phyloP scores from a whole-genome alignment of 1,140 invertebrate genomes.

The Microvelia longipes region DNA sequence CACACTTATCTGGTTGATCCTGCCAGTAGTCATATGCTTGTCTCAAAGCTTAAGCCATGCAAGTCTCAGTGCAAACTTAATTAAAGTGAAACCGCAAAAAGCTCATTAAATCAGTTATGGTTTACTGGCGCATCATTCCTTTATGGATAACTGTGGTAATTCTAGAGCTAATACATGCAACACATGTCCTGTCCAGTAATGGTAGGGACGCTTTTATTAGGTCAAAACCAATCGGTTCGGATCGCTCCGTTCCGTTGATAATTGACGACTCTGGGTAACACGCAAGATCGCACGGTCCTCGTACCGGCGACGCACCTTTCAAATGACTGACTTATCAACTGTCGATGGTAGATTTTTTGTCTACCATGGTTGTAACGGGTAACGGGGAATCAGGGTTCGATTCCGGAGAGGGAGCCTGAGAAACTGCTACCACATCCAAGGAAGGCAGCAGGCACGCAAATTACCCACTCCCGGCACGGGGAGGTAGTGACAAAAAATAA shows the following conservation, averaged over 20 bases:
- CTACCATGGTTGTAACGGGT: no score
- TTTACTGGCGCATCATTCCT: slow-evolving; percentile 35
- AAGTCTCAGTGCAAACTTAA: slow-evolving; percentile 54
- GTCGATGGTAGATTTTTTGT: no score
- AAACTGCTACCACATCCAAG: no score
- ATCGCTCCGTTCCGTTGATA: no score
- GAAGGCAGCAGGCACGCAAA: no score
- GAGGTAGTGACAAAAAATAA: slow-evolving; percentile 70
- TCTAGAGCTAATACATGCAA: slow-evolving; percentile 74
- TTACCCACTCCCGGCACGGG: slow-evolving; percentile 68
- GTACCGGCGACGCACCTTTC: slow-evolving; percentile 61
- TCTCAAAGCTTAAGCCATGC: slow-evolving; percentile 67
- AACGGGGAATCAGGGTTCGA: no score
- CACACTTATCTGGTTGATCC: slow-evolving; percentile 40
- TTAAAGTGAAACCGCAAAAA: slow-evolving; percentile 59
- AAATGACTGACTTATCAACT: slow-evolving; percentile 78
- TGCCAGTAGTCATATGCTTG: slow-evolving; percentile 61
- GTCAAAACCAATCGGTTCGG: slow-evolving; percentile 48
- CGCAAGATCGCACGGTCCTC: slow-evolving; percentile 52
- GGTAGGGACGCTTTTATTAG: slow-evolving; percentile 58
- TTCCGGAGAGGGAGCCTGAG: no score
- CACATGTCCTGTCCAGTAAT: slow-evolving; percentile 44
- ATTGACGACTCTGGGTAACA: slow-evolving; percentile 70
- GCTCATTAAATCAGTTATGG: slow-evolving; percentile 55
- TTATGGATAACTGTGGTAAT: slow-evolving; percentile 81